Conservation (phyloP, 2,113 vertebrate species). For the Prinia subflava region DNA sequence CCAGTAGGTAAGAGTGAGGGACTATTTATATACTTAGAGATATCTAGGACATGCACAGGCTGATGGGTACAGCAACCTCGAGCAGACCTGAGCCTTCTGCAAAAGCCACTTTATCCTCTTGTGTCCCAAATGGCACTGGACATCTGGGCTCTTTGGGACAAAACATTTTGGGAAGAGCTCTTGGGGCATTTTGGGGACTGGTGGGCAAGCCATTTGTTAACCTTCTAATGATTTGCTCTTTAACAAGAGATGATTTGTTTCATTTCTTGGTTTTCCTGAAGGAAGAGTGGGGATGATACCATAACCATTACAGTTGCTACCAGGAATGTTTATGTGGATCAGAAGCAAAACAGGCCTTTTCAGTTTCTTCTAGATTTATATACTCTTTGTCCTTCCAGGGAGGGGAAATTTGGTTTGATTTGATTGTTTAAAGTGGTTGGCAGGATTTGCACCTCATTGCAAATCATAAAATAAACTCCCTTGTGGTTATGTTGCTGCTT, state of each 20-base stretch:
- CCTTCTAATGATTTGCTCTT: not conserved
- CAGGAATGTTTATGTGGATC: not conserved
- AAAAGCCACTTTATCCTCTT: not conserved
- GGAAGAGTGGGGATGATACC: not conserved
- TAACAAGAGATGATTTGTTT: not conserved
- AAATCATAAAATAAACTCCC: conserved; percentile 37
- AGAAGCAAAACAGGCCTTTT: not conserved
- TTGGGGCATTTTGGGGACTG: not conserved
- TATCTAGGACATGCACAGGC: not conserved
- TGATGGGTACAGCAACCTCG: not conserved
- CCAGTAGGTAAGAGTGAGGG: not conserved
- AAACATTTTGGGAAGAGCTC: not conserved
- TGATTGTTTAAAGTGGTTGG: conserved; percentile 40
- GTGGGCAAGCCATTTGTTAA: not conserved
- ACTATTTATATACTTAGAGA: not conserved
- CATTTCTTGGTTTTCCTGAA: not conserved
- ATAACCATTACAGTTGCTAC: not conserved
- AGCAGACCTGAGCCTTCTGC: not conserved
- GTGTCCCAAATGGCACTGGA: not conserved
- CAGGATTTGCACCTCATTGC: conserved; percentile 38
- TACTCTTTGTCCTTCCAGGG: not conserved
- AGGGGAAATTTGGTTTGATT: conserved; percentile 26
- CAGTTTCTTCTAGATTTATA: conserved; percentile 3
- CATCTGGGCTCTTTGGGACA: not conserved
- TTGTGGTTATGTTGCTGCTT: conserved; percentile 13